These are phyloP conservation scores for Eucera pruinosa DNA, from an alignment of 2,888 invertebrate species.

Conservation along the genomic window DNA sequence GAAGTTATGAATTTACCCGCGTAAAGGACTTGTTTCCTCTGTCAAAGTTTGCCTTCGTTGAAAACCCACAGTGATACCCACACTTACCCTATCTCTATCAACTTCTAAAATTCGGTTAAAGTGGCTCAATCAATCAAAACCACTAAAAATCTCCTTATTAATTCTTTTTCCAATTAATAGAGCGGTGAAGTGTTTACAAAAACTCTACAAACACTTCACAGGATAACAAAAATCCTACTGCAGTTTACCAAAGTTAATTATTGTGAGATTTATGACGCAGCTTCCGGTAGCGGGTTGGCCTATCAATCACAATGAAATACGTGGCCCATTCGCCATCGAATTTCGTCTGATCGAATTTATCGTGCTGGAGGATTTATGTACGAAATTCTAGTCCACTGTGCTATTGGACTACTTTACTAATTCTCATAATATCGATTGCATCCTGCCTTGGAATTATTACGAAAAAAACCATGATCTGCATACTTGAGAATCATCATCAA, in stretches of 20 bases:
- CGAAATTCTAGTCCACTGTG: not conserved
- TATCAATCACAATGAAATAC: conserved; percentile 43
- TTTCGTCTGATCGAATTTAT: conserved; percentile 30
- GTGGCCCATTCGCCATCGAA: conserved; percentile 22
- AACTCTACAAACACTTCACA: not conserved
- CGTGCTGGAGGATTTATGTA: conserved; percentile 24
- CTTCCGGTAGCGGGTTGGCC: conserved; percentile 19
- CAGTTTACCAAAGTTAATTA: conserved; percentile 27
- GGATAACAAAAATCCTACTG: not conserved
- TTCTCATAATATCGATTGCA: not conserved
- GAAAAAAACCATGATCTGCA: not conserved
- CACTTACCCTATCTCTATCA: no score
- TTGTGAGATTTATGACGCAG: conserved; percentile 31
- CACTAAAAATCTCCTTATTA: no score
- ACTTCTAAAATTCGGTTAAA: no score
- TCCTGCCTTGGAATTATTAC: not conserved
- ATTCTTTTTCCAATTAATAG: no score
- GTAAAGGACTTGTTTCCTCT: no score
- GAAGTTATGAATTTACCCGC: no score
- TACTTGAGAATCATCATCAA: not conserved
- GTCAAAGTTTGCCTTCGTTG: no score
- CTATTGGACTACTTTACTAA: not conserved
- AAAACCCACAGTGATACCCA: no score
- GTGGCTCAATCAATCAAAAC: no score
- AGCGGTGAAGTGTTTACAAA: no score